Base-by-base conservation (phyloP, 2,888 invertebrate genomes). In the Teleogryllus oceanicus region DNA sequence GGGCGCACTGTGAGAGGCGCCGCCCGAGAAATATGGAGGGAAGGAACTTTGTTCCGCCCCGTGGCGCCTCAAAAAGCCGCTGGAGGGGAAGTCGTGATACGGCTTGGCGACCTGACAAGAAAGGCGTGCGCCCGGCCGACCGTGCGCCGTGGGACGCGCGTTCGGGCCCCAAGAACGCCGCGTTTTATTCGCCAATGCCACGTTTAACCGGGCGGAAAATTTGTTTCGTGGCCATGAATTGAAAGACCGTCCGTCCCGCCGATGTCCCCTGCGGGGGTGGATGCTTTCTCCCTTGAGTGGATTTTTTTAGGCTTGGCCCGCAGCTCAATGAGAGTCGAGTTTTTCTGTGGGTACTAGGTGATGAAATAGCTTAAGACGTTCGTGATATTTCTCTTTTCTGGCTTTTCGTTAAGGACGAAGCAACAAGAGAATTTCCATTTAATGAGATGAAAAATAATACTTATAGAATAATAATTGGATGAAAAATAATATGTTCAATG, bases 181-280 rank as follows among this genome's bases (percentile, higher is more conserved):
- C n/a, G 62, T 62, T 62, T 62, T 62, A 62, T 62, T 62, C 62
- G 11, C 62, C 62, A 8, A 62, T 16, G 62, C 62, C n/a, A 8
- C 62, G 62, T 62, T n/a, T 62, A 62, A 62, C 62, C 62, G 62
- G 13, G 13, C 62, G 62, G 62, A 62, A 62, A 62, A 62, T 62
- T 62, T n/a, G 62, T 62, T 62, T n/a, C 62, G 62, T 62, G 62
- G 16, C 62, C 62, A 62, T 62, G 62, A 62, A 62, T 62, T 62
- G 62, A 62, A 62, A 62, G 62, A 62, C 62, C 62, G 13, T n/a
- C 62, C 37, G 37, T 8, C 62, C 62, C 62, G 62, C 4, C 62
- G 62, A 62, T 62, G 62, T 62, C 62, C n/a, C 37, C 37, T 37
- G 37, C 37, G 37, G 8, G 37, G 37, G 37, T 5, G 37, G 37